Base-by-base conservation (phyloP, 2,113 vertebrate species). In the Nothocercus julius region DNA sequence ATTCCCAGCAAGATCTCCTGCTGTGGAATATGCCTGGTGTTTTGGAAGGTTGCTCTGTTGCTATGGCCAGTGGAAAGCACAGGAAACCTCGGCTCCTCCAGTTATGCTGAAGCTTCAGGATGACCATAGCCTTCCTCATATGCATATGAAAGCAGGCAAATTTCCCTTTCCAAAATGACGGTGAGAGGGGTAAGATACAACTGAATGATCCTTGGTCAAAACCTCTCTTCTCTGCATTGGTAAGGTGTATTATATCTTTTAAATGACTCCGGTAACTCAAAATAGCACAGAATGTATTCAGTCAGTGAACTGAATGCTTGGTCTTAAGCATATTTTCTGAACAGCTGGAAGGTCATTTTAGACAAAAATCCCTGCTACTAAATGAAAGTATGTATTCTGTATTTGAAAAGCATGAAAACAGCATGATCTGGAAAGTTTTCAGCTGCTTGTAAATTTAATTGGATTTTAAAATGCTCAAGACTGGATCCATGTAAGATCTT, bases 371-470 rank as follows among this genome's bases (percentile, higher is more conserved):
- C 49, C 21, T 64, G 18, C 25, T 28, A 16, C 47, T 89, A 13
- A 25, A 75, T 49, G 62, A 68, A 79, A 12, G 7, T 36, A 36
- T 36, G 36, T 36, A 36, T 36, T 36, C 34, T 53, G 3, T 47
- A 34, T 49, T 30, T 78, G 42, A 82, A 88, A 91, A 82, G 5
- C 45, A 25, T 42, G 59, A 77, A 83, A 85, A 73, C n/a, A 79
- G 51, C 19, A 53, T 19, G 42, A 47, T 58, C 30, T 53, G 47
- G 15, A 69, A 91, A 64, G 25, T 53, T 95, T 84, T 85, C 62
- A 40, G 9, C 54, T 63, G 7, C 6, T 85, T 21, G 1, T 77
- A 61, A 58, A 7, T 80, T 90, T 81, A 17, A 62, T 45, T 73
- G 45, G 2, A 21, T n/a, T 74, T 85, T 67, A 42, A 81, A 87